Evolutionary conservation across 2,797 vertebrate species (phyloP).

Genomic region (Neosilurus hyrtlii): DNA sequence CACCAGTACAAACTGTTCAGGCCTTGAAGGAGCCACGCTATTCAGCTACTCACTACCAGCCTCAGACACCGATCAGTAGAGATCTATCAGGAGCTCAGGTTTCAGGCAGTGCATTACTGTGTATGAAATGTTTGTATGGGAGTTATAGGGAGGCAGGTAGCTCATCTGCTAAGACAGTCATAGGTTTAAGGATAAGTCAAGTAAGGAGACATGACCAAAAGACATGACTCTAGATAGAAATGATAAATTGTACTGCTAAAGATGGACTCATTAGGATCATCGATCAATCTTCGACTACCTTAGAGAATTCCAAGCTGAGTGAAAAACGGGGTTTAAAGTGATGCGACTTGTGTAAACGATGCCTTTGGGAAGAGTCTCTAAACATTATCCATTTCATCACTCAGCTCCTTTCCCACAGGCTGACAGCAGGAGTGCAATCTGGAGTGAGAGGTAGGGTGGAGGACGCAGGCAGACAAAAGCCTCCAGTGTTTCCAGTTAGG

Average conservation of each 20-base stretch:
- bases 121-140: background rate
- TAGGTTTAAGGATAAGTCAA: background rate
- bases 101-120: background rate
- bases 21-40: no score
- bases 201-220: conserved; percentile 2
- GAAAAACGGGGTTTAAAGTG: conserved; percentile 13
- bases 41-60: no score
- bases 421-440: conserved; percentile 36
- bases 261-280: background rate
- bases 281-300: conserved; percentile 16
- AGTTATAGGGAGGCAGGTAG: background rate
- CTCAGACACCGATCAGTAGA: no score
- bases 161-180: conserved; percentile 7
- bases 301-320: conserved; percentile 1
- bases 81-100: no score
- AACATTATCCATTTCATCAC: conserved; percentile 11
- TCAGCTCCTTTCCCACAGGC: background rate
- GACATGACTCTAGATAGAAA: conserved; percentile 2
- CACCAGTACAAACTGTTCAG: no score
- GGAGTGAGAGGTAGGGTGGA: background rate
- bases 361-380: conserved; percentile 6
- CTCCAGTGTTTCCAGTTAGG: conserved; percentile 54
- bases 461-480: conserved; percentile 56
- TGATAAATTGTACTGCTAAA: background rate
- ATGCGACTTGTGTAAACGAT: conserved; percentile 6